These are phyloP conservation scores for Moxostoma hubbsi DNA, from an alignment of 2,797 vertebrate species.

Conservation along the genomic window DNA sequence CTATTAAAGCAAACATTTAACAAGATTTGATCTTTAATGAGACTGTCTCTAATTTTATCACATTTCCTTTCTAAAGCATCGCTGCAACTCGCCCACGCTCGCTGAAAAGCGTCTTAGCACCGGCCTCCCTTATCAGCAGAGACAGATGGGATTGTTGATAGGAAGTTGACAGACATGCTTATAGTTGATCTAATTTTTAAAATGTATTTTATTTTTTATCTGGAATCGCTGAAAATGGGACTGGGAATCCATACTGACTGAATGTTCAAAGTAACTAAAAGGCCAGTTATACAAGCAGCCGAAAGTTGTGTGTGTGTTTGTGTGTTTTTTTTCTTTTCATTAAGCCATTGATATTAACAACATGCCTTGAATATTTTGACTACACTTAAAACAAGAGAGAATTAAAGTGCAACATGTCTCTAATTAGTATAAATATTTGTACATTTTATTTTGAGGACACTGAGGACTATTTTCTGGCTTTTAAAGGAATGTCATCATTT, in stretches of 20 bases:
- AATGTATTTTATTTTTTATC: slow-evolving; percentile 46
- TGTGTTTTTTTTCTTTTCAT: slow-evolving; percentile 63
- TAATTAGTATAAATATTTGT: background rate
- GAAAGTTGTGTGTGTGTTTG: too few species aligned
- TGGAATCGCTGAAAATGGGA: slow-evolving; percentile 71
- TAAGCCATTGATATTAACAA: slow-evolving; percentile 55
- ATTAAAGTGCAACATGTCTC: background rate
- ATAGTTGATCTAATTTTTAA: slow-evolving; percentile 76
- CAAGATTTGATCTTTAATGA: slow-evolving; percentile 72
- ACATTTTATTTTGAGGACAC: background rate
- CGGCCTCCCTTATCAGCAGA: slow-evolving; percentile 73
- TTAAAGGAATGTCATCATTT: too few species aligned
- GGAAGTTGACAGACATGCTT: slow-evolving; percentile 76
- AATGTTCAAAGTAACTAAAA: slow-evolving; percentile 79
- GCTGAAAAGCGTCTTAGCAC: slow-evolving; percentile 64
- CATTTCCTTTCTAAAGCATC: slow-evolving; percentile 63
- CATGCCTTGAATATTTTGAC: slow-evolving; percentile 53
- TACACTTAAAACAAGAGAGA: slow-evolving; percentile 54
- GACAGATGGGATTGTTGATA: slow-evolving; percentile 83
- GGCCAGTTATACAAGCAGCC: slow-evolving; percentile 68
- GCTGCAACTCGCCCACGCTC: slow-evolving; percentile 64
- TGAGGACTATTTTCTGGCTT: background rate
- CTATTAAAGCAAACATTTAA: slow-evolving; percentile 68
- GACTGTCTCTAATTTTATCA: slow-evolving; percentile 66
- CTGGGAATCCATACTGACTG: slow-evolving; percentile 69